phyloP scores from a whole-genome alignment of 1,140 invertebrate species.

The Achroia grisella region DNA sequence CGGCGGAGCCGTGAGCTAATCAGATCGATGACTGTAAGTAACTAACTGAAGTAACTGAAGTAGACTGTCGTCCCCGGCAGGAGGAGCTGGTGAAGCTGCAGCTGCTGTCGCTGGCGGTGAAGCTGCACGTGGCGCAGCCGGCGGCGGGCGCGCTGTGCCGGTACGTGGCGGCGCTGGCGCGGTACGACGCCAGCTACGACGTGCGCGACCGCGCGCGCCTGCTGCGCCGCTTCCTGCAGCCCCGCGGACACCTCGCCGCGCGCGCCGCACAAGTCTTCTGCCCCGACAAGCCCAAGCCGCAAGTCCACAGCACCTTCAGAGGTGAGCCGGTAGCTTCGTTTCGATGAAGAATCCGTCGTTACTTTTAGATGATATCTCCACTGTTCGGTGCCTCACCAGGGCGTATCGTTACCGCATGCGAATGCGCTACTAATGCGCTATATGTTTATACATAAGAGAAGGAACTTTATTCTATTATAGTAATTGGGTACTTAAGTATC shows the following conservation, averaged over 20 bases:
- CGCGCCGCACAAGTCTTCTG: slow-evolving; percentile 94
- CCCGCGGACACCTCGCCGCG: slow-evolving; percentile 76
- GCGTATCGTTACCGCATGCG: no score
- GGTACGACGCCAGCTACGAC: slow-evolving; percentile 99
- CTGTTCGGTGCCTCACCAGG: no score
- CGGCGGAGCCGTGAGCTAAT: no score
- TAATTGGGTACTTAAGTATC: no score
- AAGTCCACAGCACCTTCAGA: slow-evolving; percentile 79
- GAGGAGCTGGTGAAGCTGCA: slow-evolving; percentile 98
- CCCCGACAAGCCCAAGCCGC: slow-evolving; percentile 93
- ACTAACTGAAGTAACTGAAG: no score
- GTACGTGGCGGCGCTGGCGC: slow-evolving; percentile 96
- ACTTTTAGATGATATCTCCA: no score
- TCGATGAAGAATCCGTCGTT: neutral
- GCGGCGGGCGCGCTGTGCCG: slow-evolving; percentile 92
- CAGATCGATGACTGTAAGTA: no score
- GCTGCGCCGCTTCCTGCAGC: slow-evolving; percentile 86
- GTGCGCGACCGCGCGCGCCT: slow-evolving; percentile 95
- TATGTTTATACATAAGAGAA: no score
- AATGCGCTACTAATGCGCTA: no score
- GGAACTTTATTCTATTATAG: no score
- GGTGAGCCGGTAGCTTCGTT: slow-evolving; percentile 81
- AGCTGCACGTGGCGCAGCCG: slow-evolving; percentile 92
- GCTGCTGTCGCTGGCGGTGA: slow-evolving; percentile 95
- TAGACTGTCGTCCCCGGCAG: no score